Evolutionary conservation across 23 tunicate species (phyloP), one percentile per base, ranked within the genome.

Genomic region (Botrylloides violaceus): DNA sequence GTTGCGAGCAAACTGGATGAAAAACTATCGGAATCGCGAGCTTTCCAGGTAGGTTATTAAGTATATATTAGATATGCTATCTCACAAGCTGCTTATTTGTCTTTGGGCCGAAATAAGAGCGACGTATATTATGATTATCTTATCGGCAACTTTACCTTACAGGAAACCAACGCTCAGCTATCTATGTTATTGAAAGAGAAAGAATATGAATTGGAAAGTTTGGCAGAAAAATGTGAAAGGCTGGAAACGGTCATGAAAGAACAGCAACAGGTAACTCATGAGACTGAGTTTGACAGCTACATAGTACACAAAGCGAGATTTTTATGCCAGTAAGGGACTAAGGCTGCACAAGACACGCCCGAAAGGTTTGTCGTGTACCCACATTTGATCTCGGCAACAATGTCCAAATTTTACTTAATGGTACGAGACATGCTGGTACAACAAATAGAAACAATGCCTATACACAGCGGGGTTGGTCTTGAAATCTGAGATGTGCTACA

Each of bases 131-230:
- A n/a, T 60, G 27, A 60, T 21, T 60, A 0, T 60, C 18, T 20
- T 33, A 12, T 1, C 9, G 0, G 21, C 31, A 19, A 36, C 3
- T 63, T 63, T 63, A 25, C 35, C 29, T 63, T 61, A 19, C 71
- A 87, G 96, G 96, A 87, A 58, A 87, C 96, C n/a, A 87, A 87
- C 43, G 87, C 80, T 23, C 96, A 88, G 57, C 71, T 88, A 2
- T 73, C 96, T 65, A 71, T 88, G 74, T 12, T 88, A 71, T 65
- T 88, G 22, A 82, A 82, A 64, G 84, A 88, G 66, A 60, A 71
- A 56, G 88, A 88, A 57, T 77, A 88, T 29, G 96, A 88, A 57
- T 23, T 66, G 57, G 84, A 82, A 66, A 36, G 66, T 18, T 50
- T 78, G 77, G 64, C 39, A 29, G 88, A 82, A 36, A 79, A 88